Conservation (phyloP, 2,113 vertebrate species). For the Meriones unguiculatus region DNA sequence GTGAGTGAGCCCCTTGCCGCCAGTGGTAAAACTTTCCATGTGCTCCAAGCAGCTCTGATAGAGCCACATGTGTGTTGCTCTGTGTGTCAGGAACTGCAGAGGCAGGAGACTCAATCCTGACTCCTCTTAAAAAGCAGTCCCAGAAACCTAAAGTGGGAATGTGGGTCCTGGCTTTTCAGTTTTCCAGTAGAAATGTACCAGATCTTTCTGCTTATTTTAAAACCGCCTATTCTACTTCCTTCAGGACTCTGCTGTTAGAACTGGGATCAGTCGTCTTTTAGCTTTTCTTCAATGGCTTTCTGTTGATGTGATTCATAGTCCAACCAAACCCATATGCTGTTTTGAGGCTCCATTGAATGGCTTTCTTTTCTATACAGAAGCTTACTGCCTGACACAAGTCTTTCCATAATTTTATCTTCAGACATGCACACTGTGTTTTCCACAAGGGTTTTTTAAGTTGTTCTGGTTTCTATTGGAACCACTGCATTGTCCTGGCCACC, state of each 20-base stretch:
- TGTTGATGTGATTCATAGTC: not conserved
- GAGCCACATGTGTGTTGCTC: not conserved
- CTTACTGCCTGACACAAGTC: not conserved
- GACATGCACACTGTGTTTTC: not conserved
- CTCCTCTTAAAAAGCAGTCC: not conserved
- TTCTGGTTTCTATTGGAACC: conserved; percentile 50
- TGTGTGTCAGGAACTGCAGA: not conserved
- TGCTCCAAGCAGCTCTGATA: not conserved
- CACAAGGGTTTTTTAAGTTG: not conserved
- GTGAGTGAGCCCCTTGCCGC: not conserved
- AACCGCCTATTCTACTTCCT: not conserved
- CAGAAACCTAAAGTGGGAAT: not conserved
- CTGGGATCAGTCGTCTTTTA: not conserved
- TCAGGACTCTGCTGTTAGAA: not conserved
- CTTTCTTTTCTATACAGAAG: conserved; percentile 42
- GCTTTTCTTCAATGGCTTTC: not conserved
- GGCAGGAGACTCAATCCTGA: not conserved
- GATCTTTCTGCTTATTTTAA: not conserved
- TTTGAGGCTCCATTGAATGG: not conserved
- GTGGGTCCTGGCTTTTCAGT: not conserved
- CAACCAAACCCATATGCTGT: not conserved
- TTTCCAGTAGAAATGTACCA: not conserved
- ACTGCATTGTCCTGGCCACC: conserved; percentile 64
- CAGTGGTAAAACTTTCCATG: not conserved
- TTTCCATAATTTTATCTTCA: conserved; percentile 29